A percentile compares a stretch with the other conserved stretches of the same genome.
These are phyloP conservation scores for Tragelaphus imberbis DNA, from an alignment of 2,113 vertebrate genomes.

Conservation along the genomic window DNA sequence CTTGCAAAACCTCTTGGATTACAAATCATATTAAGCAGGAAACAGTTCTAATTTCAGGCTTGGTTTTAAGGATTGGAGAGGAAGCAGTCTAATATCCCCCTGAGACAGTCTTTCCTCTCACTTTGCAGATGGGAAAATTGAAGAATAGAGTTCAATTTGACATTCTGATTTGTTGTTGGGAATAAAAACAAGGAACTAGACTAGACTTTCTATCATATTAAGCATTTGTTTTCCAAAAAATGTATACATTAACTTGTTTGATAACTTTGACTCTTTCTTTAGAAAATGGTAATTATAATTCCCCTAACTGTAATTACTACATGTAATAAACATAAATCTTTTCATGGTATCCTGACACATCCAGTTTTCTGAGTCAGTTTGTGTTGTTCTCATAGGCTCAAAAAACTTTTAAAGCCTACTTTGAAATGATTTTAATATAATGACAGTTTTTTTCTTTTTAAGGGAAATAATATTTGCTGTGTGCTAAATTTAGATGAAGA, in stretches of 20 bases:
- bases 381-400: neutral
- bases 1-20: neutral
- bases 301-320: neutral
- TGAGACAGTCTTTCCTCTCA: neutral
- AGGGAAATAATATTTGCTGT: neutral
- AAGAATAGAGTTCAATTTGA: neutral
- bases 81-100: neutral
- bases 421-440: constrained; percentile 29
- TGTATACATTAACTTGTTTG: constrained; percentile 13
- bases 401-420: constrained; percentile 1
- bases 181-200: neutral
- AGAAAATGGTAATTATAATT: constrained; percentile 13
- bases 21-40: neutral
- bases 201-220: neutral
- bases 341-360: neutral
- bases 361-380: neutral
- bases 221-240: neutral
- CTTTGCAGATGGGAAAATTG: constrained; percentile 43
- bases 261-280: constrained; percentile 32
- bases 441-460: neutral
- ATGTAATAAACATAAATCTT: neutral
- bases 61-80: constrained; percentile 22
- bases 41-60: neutral
- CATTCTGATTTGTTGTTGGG: neutral
- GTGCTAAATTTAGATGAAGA: neutral